Evolutionary conservation across 2,113 vertebrate genomes (phyloP).

Genomic region (Tyrannus savana): DNA sequence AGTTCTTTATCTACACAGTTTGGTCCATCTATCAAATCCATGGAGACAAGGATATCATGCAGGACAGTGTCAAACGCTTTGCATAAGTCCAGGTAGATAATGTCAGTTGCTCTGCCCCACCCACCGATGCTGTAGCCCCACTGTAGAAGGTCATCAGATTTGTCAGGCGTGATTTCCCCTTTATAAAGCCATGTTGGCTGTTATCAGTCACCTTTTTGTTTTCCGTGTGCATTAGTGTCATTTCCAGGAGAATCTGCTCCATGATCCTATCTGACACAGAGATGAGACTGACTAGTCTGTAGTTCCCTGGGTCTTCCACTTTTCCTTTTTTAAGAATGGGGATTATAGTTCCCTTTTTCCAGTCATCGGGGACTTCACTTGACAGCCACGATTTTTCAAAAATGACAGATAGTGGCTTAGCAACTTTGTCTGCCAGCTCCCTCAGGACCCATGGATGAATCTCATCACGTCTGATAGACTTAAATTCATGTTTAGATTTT

Average conservation of each 20-base stretch:
- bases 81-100: no score
- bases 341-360: neutral
- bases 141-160: neutral
- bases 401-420: neutral
- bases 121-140: neutral
- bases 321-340: neutral
- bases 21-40: neutral
- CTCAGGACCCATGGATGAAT: neutral
- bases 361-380: neutral
- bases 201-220: neutral
- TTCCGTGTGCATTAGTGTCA: neutral
- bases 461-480: neutral
- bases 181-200: neutral
- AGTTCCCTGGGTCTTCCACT: neutral
- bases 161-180: neutral
- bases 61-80: neutral
- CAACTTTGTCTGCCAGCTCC: neutral
- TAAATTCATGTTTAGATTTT: neutral
- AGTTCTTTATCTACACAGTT: neutral
- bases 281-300: neutral
- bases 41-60: neutral
- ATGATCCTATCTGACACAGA: neutral
- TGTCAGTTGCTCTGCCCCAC: neutral
- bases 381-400: neutral
- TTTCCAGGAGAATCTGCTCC: neutral